Evolutionary conservation across 2,113 vertebrate genomes (phyloP), one percentile per base, ranked within the genome.

Genomic region (Clarias batrachus): DNA sequence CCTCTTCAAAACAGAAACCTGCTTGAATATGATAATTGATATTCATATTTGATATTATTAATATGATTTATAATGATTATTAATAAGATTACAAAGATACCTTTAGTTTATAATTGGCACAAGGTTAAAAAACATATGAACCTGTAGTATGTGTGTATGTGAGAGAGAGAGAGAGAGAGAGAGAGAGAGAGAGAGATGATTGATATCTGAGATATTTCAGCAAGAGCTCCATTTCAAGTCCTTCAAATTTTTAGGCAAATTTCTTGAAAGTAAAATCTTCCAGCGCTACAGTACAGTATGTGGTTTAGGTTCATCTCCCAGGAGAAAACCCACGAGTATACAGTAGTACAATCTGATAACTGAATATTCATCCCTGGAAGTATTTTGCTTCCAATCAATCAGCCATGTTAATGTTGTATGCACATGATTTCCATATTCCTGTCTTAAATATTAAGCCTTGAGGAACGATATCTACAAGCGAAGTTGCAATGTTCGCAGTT

Each of bases 401-500:
- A 19, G n/a, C 33, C 30, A 52, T 59, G 3, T 70, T 77, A 70
- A 30, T 48, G 54, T 37, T 48, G 14, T 21, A 71, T 52, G n/a
- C 54, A 33, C 23, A 37, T 66, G 54, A 8, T 83, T 30, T 37
- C 25, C 73, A 63, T 80, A 66, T 77, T 70, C 52, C 56, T 68
- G 60, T 41, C n/a, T 66, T 16, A 68, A 74, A 17, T 70, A 33
- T 85, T 78, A 57, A 81, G 65, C 78, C 57, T 56, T 85, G 73
- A 83, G 63, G 54, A 79, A 33, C 74, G 27, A 80, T 80, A 59
- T 66, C 87, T 66, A 48, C 57, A 88, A n/a, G 30, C 63, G 68
- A 62, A 70, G 52, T 87, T 86, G n/a, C 62, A 25, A 14, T 66
- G 84, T 63, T 80, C 78, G 83, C 60, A 65, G n/a, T 41, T 85